Conservation (phyloP, 2,888 invertebrate genomes). For the Autographa gamma region DNA sequence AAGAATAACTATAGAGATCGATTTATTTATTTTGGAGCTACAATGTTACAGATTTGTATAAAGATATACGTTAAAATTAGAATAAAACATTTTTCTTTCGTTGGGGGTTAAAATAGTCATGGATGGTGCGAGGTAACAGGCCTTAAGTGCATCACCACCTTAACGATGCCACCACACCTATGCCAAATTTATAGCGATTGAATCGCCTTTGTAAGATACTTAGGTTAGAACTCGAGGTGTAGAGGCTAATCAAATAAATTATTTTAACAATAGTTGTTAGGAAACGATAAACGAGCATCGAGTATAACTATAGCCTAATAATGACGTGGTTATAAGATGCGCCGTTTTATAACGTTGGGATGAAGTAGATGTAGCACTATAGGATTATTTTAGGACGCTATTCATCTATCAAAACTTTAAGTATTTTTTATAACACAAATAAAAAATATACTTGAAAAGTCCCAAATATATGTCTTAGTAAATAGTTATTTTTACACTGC, state of each 20-base stretch:
- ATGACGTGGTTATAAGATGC: no score
- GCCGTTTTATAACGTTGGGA: no score
- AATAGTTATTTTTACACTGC: background rate
- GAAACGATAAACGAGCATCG: conserved; percentile 9
- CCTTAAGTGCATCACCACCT: background rate
- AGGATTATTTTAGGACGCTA: no score
- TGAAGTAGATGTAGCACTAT: no score
- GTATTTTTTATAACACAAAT: no score
- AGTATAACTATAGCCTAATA: conserved; percentile 19
- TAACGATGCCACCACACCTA: background rate
- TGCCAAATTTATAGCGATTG: background rate
- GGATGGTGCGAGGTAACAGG: background rate
- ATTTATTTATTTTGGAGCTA: no score
- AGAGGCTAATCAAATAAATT: background rate
- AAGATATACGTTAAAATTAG: no score
- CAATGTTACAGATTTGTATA: no score
- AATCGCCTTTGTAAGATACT: conserved; percentile 29
- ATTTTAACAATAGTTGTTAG: background rate
- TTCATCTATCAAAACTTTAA: no score
- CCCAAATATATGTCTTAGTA: no score
- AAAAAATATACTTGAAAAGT: no score
- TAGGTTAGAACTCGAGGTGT: conserved; percentile 11
- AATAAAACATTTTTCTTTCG: background rate
- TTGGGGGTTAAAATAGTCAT: background rate
- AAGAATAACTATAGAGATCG: no score